Evolutionary conservation across 2,888 invertebrate species (phyloP).

Genomic region (Nephrotoma appendiculata): DNA sequence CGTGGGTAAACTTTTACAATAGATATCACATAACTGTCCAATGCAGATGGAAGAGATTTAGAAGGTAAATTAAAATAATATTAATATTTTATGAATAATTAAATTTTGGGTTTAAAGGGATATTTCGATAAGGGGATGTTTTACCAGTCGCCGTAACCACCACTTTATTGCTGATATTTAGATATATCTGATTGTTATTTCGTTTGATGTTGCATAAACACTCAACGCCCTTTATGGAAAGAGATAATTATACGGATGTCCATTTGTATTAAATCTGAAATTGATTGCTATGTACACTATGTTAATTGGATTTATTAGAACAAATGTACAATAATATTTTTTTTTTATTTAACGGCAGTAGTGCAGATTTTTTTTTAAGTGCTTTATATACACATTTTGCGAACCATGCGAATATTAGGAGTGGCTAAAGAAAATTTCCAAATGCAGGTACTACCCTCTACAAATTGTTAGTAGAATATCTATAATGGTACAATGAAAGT

Average conservation of each 20-base stretch:
- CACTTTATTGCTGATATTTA: not conserved
- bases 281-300: too few relatives aligned
- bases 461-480: too few relatives aligned
- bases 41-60: not conserved
- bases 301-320: too few relatives aligned
- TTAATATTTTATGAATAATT: not conserved
- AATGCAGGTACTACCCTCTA: too few relatives aligned
- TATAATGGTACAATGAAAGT: not conserved
- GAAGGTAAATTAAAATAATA: not conserved
- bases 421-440: too few relatives aligned
- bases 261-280: too few relatives aligned
- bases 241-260: too few relatives aligned
- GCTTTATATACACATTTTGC: too few relatives aligned
- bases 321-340: too few relatives aligned
- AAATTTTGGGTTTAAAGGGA: not conserved
- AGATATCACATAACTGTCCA: not conserved
- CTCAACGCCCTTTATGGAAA: not conserved
- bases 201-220: not conserved
- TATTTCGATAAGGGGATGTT: not conserved
- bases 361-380: too few relatives aligned
- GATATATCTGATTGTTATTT: not conserved
- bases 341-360: too few relatives aligned
- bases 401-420: too few relatives aligned
- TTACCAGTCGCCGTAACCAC: not conserved
- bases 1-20: not conserved